A percentile compares a stretch with the other conserved stretches of the same genome.
Conservation (phyloP, 2,113 vertebrate genomes). For the Lipophrys pholis region DNA sequence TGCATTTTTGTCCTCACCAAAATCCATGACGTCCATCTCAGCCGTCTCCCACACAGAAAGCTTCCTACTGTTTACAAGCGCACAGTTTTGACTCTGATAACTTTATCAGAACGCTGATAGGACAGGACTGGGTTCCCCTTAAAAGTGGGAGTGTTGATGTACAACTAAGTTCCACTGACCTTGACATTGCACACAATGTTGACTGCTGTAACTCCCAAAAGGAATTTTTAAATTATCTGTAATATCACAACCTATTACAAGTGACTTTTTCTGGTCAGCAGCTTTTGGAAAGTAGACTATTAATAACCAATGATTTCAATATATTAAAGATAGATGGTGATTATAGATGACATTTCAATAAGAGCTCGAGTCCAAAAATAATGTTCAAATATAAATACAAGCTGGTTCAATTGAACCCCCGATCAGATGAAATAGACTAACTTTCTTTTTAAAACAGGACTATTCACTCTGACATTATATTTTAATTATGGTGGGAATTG, state of each 20-base stretch:
- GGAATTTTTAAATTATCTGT: not conserved
- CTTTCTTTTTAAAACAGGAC: too few species aligned
- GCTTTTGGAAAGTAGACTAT: slow-evolving; percentile 9
- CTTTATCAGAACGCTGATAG: slow-evolving; percentile 66
- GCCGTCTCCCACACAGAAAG: slow-evolving; percentile 47
- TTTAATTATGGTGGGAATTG: not conserved
- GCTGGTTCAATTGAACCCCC: too few species aligned
- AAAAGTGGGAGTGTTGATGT: slow-evolving; percentile 42
- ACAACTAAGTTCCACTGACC: slow-evolving; percentile 42
- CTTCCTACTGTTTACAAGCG: slow-evolving; percentile 47
- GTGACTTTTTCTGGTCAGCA: not conserved
- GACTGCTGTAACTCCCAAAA: slow-evolving; percentile 7
- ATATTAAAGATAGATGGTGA: too few species aligned
- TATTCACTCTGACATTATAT: not conserved
- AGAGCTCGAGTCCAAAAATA: not conserved
- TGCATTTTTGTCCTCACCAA: slow-evolving; percentile 47
- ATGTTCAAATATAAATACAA: not conserved
- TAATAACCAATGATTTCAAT: not conserved
- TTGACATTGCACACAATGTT: slow-evolving; percentile 30
- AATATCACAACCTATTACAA: too few species aligned
- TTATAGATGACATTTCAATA: too few species aligned
- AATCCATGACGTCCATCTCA: slow-evolving; percentile 61
- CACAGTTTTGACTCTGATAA: slow-evolving; percentile 65
- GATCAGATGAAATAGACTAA: too few species aligned
- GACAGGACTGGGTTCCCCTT: slow-evolving; percentile 22